Evolutionary conservation across 2,888 invertebrate species (phyloP), one percentile per base, ranked within the genome.

Genomic region (Archips xylosteana): DNA sequence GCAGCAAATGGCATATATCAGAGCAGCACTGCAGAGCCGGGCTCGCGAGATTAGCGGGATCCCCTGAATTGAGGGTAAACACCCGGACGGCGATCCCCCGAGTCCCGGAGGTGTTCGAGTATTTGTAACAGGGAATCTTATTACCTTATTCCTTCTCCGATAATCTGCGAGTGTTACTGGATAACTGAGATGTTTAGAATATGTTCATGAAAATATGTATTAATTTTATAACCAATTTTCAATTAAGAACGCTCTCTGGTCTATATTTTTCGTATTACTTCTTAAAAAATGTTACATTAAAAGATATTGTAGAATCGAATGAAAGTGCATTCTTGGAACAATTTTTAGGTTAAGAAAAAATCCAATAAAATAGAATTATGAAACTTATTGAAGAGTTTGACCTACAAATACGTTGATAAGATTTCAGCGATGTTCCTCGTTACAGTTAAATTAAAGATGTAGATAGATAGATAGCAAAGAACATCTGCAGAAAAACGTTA

Each of bases 41-140:
- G 80, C 63, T 12, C 45, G 77, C 80, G 79, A 89, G 92, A 92
- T 92, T 91, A 91, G 87, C 85, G 84, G 86, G 88, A 90, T 91
- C 89, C 89, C 87, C 88, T 83, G 89, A 90, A 90, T 90, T 88
- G 89, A 89, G 89, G 89, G 89, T 88, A 92, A 91, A 90, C 91
- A 90, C 89, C 86, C 85, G 85, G 83, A 83, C 81, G 83, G 80
- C 78, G 78, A 76, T 87, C 89, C 88, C 87, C 70, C 59, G 88
- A 83, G 84, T 32, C 65, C 74, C 80, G 79, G 83, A 88, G 90
- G 89, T 88, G 89, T 85, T 82, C 83, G 80, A 79, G 81, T 83
- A 85, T 85, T 89, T 86, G 87, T 86, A 87, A 84, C 87, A 84
- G 79, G 75, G 84, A 83, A 87, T 86, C 83, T 81, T 80, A 86